Evolutionary conservation across 2,113 vertebrate genomes (phyloP).

Genomic region (Agelaius tricolor): DNA sequence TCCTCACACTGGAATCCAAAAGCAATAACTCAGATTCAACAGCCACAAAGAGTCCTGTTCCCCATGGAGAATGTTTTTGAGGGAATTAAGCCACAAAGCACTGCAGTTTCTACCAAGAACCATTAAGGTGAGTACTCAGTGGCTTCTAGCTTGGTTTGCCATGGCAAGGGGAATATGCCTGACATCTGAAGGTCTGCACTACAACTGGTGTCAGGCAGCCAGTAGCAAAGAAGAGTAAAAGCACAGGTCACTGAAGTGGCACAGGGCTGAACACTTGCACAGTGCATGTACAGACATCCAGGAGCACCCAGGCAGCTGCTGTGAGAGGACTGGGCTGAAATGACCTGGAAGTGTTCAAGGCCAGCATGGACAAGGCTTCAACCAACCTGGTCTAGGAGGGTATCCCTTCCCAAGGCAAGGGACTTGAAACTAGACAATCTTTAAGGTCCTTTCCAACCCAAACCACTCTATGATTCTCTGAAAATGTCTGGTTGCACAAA

Average conservation of each 20-base stretch:
- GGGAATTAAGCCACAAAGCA: not conserved
- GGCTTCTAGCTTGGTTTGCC: not conserved
- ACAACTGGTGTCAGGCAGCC: not conserved
- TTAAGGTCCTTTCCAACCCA: not conserved
- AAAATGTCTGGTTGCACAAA: not conserved
- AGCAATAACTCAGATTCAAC: not conserved
- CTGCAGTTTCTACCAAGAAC: not conserved
- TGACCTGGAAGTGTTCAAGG: not conserved
- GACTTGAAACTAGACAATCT: not conserved
- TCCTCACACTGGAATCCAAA: not conserved
- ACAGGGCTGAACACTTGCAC: not conserved
- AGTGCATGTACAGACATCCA: rapidly evolving
- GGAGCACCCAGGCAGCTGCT: not conserved
- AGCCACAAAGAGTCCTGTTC: not conserved
- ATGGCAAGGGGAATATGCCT: not conserved
- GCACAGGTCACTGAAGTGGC: not conserved
- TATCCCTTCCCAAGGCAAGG: not conserved
- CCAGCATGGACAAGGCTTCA: not conserved
- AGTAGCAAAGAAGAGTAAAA: not conserved
- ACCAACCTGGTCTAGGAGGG: not conserved
- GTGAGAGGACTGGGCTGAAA: not conserved
- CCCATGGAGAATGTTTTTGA: not conserved
- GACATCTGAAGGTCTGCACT: not conserved
- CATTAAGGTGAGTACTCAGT: not conserved
- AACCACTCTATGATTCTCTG: not conserved